Evolutionary conservation across 2,888 invertebrate species (phyloP), one percentile per base, ranked within the genome.

Genomic region (Ennomos fuscantarius): DNA sequence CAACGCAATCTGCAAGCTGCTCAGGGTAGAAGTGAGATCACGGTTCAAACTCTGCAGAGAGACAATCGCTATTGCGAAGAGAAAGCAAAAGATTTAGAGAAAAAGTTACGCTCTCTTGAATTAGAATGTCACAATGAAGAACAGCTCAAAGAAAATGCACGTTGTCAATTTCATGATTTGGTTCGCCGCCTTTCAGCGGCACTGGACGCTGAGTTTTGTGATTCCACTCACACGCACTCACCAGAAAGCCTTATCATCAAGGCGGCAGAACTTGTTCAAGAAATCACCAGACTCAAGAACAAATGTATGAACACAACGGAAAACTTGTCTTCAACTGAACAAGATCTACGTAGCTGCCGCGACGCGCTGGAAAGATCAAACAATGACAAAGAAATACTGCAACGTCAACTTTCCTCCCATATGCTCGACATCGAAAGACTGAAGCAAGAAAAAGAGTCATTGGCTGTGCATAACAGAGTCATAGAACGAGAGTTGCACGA

Each of bases 231-330:
- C 74, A 87, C 93, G 6, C 93, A 94, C 60, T 94, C 95, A 0
- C 94, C 95, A 0, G 96, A 96, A 74, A 93, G 94, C 63, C 93
- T 96, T 6, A 93, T 96, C n/a, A 95, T 95, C 55, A 96, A 96
- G 82, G 95, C 96, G 8, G 94, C 96, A 8, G 96, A 97, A 82
- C 87, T 96, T 12, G 95, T 96, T 15, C 95, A 96, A 79, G 97
- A 96, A 72, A 92, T 94, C 46, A 93, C 94, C 12, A 92, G 95
- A 53, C 84, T 95, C 9, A 94, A 95, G 68, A 93, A 93, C 24
- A 95, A 93, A 81, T 93, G 94, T 45, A 84, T 90, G 72, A 93
- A 92, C 57, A 93, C 94, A 1, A 93, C 92, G 36, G 95, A 95
- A 74, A 94, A 93, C 56, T 79, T 95, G 50, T 88, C 94, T 0